Conservation (phyloP, 2,113 vertebrate species). For the Marcusenius ussheri region DNA sequence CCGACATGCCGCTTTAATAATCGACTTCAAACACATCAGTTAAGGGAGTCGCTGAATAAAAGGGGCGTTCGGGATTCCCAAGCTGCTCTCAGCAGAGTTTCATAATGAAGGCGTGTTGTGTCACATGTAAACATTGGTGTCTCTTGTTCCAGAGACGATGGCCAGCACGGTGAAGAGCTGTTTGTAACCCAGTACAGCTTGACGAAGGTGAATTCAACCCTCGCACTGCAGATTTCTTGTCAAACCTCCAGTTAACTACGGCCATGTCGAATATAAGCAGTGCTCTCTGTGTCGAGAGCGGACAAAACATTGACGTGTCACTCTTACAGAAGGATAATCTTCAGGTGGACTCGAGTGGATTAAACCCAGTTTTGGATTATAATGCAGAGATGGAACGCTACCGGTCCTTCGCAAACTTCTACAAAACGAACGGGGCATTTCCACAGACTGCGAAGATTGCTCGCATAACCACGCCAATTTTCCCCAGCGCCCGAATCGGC, state of each 20-base stretch:
- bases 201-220: constrained; percentile 46
- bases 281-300: constrained; percentile 82
- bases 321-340: constrained; percentile 73
- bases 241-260: constrained; percentile 18
- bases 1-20: not conserved
- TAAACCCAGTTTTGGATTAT: constrained; percentile 79
- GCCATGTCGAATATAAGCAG: constrained; percentile 79
- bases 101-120: constrained; percentile 21
- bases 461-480: constrained; percentile 76
- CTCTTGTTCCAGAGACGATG: constrained; percentile 51
- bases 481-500: constrained; percentile 72
- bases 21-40: not conserved
- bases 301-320: constrained; percentile 64
- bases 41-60: not conserved
- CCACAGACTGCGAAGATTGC: constrained; percentile 84
- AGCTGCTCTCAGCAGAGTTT: not conserved
- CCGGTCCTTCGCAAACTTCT: constrained; percentile 84
- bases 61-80: not conserved
- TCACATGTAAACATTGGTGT: constrained; percentile 52
- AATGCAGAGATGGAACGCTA: constrained; percentile 87
- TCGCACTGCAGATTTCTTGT: constrained; percentile 35
- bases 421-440: constrained; percentile 82
- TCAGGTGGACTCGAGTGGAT: constrained; percentile 61
- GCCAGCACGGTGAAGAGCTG: constrained; percentile 57
- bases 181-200: constrained; percentile 53